Evolutionary conservation across 92 coral and sea anemone genomes (phyloP).

Genomic region (Actinostola sp.): DNA sequence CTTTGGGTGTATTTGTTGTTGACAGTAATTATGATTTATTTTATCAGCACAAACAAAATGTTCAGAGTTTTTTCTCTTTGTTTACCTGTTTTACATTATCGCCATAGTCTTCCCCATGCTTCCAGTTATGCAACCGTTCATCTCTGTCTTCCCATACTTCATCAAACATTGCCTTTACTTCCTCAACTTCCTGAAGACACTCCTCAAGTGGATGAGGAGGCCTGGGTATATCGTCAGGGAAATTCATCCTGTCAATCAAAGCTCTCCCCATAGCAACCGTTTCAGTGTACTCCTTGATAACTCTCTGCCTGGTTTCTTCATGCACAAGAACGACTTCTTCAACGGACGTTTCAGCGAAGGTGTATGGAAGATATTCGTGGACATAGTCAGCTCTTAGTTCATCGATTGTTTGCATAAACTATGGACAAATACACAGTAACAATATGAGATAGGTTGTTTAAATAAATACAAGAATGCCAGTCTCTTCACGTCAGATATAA

Average conservation of each 20-base stretch:
- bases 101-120: conserved; percentile 68
- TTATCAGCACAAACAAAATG: no score
- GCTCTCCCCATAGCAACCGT: conserved; percentile 90
- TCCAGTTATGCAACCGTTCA: conserved; percentile 72
- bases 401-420: conserved; percentile 70
- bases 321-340: conserved; percentile 71
- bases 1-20: no score
- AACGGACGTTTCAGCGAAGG: conserved; percentile 45
- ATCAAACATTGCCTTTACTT: conserved; percentile 69
- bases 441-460: no score
- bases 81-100: conserved; percentile 63
- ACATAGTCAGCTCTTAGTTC: conserved; percentile 62
- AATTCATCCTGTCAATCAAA: conserved; percentile 81
- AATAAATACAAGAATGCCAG: no score
- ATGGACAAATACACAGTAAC: conserved; percentile 6
- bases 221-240: conserved; percentile 70
- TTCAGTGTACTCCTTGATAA: conserved; percentile 80
- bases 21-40: no score
- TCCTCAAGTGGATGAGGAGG: conserved; percentile 86
- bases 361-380: conserved; percentile 68
- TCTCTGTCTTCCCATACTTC: conserved; percentile 85
- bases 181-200: conserved; percentile 69
- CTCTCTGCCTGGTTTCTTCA: conserved; percentile 73
- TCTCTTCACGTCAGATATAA: no score
- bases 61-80: not conserved